phyloP scores from a whole-genome alignment of 2,888 invertebrate species.

The Dusona sp. region DNA sequence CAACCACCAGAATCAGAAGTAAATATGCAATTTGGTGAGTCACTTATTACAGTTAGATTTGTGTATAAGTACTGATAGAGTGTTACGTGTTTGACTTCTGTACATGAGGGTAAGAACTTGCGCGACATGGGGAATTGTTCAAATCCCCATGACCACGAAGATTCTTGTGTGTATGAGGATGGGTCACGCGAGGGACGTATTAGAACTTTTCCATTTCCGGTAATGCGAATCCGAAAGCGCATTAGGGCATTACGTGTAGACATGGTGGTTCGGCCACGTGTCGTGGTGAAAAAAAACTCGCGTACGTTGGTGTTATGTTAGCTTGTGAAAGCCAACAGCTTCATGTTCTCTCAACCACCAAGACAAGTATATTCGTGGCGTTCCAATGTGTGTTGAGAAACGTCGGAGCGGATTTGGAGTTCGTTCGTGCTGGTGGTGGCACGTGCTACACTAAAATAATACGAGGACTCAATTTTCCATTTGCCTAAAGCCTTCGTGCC shows the following conservation, averaged over 20 bases:
- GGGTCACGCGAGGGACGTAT: constrained; percentile 69
- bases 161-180: constrained; percentile 12
- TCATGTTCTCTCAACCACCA: not conserved
- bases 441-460: constrained; percentile 81
- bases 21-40: constrained; percentile 13
- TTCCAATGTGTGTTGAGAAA: constrained; percentile 29
- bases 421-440: constrained; percentile 58
- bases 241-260: constrained; percentile 71
- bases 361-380: constrained; percentile 21
- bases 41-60: not conserved
- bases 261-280: not conserved
- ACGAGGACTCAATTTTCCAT: constrained; percentile 82
- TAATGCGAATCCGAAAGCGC: constrained; percentile 78
- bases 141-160: constrained; percentile 23
- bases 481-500: constrained; percentile 70
- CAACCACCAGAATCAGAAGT: not conserved
- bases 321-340: not conserved
- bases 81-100: not conserved
- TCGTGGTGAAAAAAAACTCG: not conserved
- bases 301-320: not conserved
- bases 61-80: not conserved
- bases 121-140: constrained; percentile 22
- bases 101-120: not conserved
- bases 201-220: constrained; percentile 78
- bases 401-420: not conserved